A percentile compares a stretch with the other conserved stretches of the same genome.
Conservation (phyloP, 2,888 invertebrate species). For the Coecobrya sp. region DNA sequence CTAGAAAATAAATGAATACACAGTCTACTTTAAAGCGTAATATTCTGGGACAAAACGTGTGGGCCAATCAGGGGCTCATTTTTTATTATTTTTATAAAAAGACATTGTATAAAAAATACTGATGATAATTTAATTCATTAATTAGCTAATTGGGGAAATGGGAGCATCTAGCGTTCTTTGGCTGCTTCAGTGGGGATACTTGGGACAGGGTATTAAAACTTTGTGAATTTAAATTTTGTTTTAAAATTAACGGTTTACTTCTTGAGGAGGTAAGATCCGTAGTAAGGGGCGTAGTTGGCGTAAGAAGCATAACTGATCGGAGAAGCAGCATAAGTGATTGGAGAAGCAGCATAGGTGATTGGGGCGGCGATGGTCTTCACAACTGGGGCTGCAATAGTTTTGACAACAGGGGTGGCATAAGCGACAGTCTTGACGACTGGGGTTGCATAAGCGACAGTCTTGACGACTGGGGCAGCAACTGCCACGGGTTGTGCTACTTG, state of each 20-base stretch:
- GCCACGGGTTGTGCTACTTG: slow-evolving; percentile 42
- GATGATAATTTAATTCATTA: neutral
- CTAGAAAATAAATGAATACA: too few species aligned
- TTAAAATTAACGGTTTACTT: neutral
- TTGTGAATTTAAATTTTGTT: neutral
- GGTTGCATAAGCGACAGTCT: neutral
- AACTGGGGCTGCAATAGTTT: slow-evolving; percentile 7
- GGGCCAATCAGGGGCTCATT: slow-evolving; percentile 16
- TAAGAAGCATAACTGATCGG: slow-evolving; percentile 13
- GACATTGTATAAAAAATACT: neutral
- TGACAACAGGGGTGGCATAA: neutral
- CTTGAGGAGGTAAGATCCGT: slow-evolving; percentile 52
- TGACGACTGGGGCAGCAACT: too few species aligned
- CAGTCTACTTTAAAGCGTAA: neutral
- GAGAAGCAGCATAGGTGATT: neutral
- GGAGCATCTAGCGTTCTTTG: neutral
- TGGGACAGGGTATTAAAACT: slow-evolving; percentile 16
- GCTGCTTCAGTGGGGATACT: neutral
- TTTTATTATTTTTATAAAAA: neutral
- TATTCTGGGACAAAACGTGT: neutral
- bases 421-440: slow-evolving; percentile 45
- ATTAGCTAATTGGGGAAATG: too few species aligned
- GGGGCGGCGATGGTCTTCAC: slow-evolving; percentile 56
- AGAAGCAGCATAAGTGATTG: neutral
- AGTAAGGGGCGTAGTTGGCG: slow-evolving; percentile 42